Percentiles rank a stretch among this genome's conserved stretches.
These are phyloP conservation scores for Macaca fascicularis DNA, from an alignment of 2,113 vertebrate species.

Conservation along the genomic window DNA sequence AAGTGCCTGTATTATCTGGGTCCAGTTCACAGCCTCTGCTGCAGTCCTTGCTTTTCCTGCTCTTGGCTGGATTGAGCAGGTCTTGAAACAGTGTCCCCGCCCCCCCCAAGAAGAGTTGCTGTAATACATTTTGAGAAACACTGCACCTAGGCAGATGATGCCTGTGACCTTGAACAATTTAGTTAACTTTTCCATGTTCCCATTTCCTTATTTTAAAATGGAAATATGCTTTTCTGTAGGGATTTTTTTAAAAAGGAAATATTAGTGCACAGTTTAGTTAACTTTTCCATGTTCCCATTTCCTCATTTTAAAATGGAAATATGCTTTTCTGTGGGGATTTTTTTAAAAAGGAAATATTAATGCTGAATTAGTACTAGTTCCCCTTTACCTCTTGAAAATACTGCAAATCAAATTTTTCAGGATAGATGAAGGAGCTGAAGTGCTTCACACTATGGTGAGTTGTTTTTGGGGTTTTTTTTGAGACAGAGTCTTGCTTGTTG, in stretches of 20 bases:
- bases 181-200: conserved; percentile 15
- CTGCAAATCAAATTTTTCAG: background rate
- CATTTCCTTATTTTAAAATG: conserved; percentile 6
- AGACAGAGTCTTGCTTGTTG: too few species aligned
- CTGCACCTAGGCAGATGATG: background rate
- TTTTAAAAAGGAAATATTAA: background rate
- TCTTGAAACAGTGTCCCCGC: background rate
- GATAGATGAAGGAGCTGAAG: background rate
- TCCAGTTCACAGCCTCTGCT: background rate
- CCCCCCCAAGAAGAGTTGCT: background rate
- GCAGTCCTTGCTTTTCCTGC: conserved; percentile 1
- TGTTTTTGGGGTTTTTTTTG: too few species aligned
- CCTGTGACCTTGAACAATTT: conserved; percentile 46
- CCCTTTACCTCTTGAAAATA: background rate
- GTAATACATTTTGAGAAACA: conserved; percentile 1
- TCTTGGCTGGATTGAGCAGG: conserved; percentile 47
- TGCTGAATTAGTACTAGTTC: conserved; percentile 12
- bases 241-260: too few species aligned
- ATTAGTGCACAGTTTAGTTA: background rate
- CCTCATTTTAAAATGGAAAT: conserved; percentile 8
- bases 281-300: background rate
- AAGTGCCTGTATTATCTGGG: background rate
- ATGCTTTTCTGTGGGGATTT: too few species aligned
- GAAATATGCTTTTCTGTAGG: background rate
- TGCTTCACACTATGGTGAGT: background rate